Evolutionary conservation across 2,888 invertebrate species (phyloP), one percentile per base, ranked within the genome.

Genomic region (Resseliella maxima): DNA sequence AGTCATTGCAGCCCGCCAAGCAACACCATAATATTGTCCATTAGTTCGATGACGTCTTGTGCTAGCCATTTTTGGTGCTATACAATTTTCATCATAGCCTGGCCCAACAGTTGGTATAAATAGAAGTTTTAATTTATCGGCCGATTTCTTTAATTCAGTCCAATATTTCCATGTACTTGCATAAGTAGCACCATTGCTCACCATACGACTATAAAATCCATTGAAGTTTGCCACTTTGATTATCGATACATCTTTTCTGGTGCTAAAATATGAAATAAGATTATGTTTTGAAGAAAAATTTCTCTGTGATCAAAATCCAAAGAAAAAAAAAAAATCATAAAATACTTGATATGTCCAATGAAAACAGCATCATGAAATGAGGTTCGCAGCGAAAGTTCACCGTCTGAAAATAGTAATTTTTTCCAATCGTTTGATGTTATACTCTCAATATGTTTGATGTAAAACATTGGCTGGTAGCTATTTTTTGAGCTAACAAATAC

Each of bases 71-170:
- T 90, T 89, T 10, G 91, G 90, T 87, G 90, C 89, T 88, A 92
- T 93, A 88, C 93, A 92, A 0, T 94, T 93, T 88, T 95, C 95
- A 8, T 94, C 92, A 89, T 94, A 95, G 31, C 95, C 95, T 0
- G 95, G 95, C 0, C 94, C 94, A 12, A 95, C 92, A 27, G 94
- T 94, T 18, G 95, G 95, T 86, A 94, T 92, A 89, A 95, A 95
- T 6, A 94, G 88, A 88, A 94, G 90, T 87, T 92, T 92, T 88
- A 93, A 93, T 87, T 93, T 92, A 50, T 91, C 89, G 0, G 94
- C 93, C 89, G 92, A 94, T 85, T 92, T 92, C 89, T 91, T 92
- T 18, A 92, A 89, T 89, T 92, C 91, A 87, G 90, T 91, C 93
- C 93, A 93, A 89, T 93, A 93, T 89, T 93, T 93, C 93, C 93